Percentiles rank a stretch among this genome's conserved stretches.
These are phyloP conservation scores for Diprion similis DNA, from an alignment of 1,140 invertebrate species.

Conservation along the genomic window DNA sequence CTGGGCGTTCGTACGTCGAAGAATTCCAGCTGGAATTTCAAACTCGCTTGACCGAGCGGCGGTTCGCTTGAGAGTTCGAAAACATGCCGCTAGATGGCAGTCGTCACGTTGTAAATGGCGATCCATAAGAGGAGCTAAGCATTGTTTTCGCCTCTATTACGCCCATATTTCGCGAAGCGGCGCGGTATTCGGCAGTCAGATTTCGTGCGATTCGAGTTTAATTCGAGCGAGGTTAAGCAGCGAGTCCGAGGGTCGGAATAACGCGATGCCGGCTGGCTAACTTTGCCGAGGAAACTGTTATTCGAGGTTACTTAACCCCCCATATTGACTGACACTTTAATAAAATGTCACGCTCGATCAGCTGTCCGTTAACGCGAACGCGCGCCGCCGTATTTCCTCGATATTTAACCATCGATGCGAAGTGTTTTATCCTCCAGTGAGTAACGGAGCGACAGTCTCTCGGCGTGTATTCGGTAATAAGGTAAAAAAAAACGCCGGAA, in stretches of 20 bases:
- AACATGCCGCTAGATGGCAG: not conserved
- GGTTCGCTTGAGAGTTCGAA: too few species aligned
- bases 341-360: constrained; percentile 15
- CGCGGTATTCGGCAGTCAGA: not conserved
- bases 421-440: not conserved
- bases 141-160: not conserved
- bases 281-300: not conserved
- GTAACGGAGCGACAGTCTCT: not conserved
- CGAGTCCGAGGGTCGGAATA: too few species aligned
- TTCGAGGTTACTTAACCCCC: not conserved
- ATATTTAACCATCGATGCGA: not conserved
- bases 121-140: not conserved
- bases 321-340: constrained; percentile 8
- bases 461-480: not conserved
- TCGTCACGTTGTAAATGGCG: not conserved
- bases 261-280: not conserved
- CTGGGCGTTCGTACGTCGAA: too few species aligned
- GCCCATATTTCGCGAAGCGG: not conserved
- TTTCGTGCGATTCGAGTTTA: not conserved
- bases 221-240: not conserved
- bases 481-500: not conserved
- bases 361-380: not conserved
- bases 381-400: not conserved
- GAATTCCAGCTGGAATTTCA: too few species aligned
- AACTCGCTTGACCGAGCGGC: too few species aligned